Evolutionary conservation across 2,113 vertebrate genomes (phyloP).

Genomic region (Podarcis muralis): DNA sequence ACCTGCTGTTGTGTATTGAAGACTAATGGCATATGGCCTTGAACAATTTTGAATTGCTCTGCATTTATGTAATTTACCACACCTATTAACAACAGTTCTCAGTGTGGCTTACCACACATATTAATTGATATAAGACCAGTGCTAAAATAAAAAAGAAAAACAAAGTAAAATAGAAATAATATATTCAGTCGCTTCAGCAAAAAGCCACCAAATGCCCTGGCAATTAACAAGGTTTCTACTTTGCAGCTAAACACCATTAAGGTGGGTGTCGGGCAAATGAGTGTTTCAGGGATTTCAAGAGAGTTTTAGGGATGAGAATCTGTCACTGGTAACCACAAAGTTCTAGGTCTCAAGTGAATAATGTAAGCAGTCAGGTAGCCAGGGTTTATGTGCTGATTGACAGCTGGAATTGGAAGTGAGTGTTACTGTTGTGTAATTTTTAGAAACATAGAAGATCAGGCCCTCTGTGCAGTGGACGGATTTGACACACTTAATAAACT

Average conservation of each 20-base stretch:
- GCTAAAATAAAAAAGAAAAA: neutral
- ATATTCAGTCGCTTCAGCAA: neutral
- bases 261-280: neutral
- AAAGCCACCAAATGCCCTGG: too few relatives aligned
- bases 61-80: neutral
- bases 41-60: neutral
- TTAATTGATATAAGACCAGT: neutral
- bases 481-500: neutral
- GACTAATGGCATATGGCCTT: neutral
- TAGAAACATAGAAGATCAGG: neutral
- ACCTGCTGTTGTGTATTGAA: neutral
- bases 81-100: neutral
- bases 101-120: neutral
- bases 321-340: neutral
- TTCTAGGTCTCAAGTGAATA: neutral
- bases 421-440: neutral
- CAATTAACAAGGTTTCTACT: neutral
- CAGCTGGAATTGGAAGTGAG: neutral
- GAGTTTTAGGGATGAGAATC: neutral
- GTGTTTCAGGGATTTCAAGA: too few relatives aligned
- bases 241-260: neutral
- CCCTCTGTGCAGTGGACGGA: too few relatives aligned
- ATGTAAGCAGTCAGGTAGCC: neutral
- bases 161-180: too few relatives aligned
- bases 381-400: neutral